phyloP scores from a whole-genome alignment of 2,888 invertebrate species.

The Tortricodes alternella region DNA sequence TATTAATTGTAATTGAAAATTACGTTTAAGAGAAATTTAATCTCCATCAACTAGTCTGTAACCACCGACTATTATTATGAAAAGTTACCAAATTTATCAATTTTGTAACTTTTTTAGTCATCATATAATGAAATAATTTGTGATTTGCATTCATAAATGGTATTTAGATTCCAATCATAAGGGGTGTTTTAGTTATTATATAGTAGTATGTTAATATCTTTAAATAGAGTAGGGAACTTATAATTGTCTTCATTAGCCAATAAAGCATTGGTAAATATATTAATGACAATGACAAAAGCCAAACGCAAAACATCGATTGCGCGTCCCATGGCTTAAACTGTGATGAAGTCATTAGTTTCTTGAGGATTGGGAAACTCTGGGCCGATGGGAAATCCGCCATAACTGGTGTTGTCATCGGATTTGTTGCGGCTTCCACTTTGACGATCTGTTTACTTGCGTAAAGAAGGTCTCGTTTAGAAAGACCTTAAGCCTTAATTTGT shows the following conservation, averaged over 20 bases:
- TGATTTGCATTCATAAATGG: too few relatives aligned
- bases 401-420: conserved; percentile 39
- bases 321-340: conserved; percentile 37
- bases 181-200: too few relatives aligned
- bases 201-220: too few relatives aligned
- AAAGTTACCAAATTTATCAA: too few relatives aligned
- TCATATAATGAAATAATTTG: too few relatives aligned
- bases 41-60: too few relatives aligned
- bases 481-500: neutral
- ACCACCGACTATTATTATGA: too few relatives aligned
- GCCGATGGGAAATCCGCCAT: conserved; percentile 48
- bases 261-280: too few relatives aligned
- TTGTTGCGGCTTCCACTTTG: conserved; percentile 37
- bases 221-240: too few relatives aligned
- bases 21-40: neutral
- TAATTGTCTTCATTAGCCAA: too few relatives aligned
- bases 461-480: conserved; percentile 12
- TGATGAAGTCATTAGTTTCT: conserved; percentile 38
- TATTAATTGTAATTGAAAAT: conserved; percentile 2
- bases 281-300: neutral
- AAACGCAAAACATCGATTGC: conserved; percentile 33
- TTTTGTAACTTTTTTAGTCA: too few relatives aligned
- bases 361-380: conserved; percentile 45
- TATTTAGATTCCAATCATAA: too few relatives aligned
- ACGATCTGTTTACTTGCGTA: conserved; percentile 22